phyloP scores from a whole-genome alignment of 2,797 vertebrate genomes.

The Etheostoma nigrum region DNA sequence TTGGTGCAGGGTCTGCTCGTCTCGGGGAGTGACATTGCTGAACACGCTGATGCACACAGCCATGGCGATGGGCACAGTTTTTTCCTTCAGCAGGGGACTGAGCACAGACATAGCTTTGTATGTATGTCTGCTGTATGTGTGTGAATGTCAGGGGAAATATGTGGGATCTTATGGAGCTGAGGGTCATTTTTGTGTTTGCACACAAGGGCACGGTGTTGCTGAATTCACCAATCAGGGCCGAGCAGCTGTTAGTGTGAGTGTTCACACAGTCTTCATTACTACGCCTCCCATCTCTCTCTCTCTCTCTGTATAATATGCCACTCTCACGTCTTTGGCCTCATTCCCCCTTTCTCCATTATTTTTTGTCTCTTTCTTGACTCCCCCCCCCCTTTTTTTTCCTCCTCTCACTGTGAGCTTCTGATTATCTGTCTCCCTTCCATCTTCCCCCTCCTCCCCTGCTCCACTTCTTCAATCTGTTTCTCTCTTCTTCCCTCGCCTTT shows the following conservation, averaged over 20 bases:
- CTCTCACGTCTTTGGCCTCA: conserved; percentile 56
- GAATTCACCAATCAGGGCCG: conserved; percentile 36
- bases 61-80: conserved; percentile 54
- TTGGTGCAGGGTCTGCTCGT: conserved; percentile 42
- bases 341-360: conserved; percentile 57
- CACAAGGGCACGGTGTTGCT: conserved; percentile 47
- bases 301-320: conserved; percentile 47
- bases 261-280: conserved; percentile 31
- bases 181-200: conserved; percentile 55
- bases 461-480: conserved; percentile 60
- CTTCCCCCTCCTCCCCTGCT: conserved; percentile 37
- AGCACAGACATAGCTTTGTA: conserved; percentile 61
- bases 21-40: conserved; percentile 51
- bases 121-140: conserved; percentile 29
- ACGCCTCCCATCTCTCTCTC: conserved; percentile 24
- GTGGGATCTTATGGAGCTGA: conserved; percentile 28
- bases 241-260: conserved; percentile 60
- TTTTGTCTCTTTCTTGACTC: neutral
- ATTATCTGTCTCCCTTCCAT: conserved; percentile 55
- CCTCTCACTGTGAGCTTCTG: conserved; percentile 41
- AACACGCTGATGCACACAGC: conserved; percentile 46
- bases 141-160: conserved; percentile 16
- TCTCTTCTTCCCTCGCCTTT: conserved; percentile 19
- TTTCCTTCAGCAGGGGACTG: conserved; percentile 21
- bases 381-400: conserved; percentile 3